These are phyloP conservation scores for Lamprologus tigripictilis DNA, from an alignment of 2,113 vertebrate species.

Conservation along the genomic window DNA sequence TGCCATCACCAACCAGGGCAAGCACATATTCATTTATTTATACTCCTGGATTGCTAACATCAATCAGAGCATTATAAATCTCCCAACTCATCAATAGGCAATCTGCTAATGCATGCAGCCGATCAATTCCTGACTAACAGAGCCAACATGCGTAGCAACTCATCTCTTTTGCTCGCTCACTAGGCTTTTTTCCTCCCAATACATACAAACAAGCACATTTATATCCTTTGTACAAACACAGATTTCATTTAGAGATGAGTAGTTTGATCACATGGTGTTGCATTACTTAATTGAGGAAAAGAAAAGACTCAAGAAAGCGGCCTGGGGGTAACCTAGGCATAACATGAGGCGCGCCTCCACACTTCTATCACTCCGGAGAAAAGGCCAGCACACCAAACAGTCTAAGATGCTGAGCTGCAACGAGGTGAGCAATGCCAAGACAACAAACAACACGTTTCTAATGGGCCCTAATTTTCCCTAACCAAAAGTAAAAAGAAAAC, in stretches of 20 bases:
- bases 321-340: background rate
- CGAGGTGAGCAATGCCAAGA: background rate
- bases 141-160: constrained; percentile 46
- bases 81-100: constrained; percentile 73
- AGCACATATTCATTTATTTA: constrained; percentile 70
- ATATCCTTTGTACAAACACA: constrained; percentile 7
- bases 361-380: background rate
- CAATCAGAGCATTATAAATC: constrained; percentile 70
- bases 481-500: background rate
- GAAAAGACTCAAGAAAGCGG: background rate
- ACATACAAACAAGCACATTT: constrained; percentile 22
- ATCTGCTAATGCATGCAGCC: constrained; percentile 73
- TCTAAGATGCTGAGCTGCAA: background rate
- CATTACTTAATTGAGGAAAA: background rate
- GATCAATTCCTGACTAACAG: constrained; percentile 69
- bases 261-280: constrained; percentile 23
- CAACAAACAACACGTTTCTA: background rate
- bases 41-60: constrained; percentile 63
- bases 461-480: background rate
- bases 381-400: background rate
- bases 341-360: background rate
- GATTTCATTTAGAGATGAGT: constrained; percentile 14
- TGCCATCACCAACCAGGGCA: constrained; percentile 30
- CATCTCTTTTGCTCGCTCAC: constrained; percentile 11
- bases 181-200: background rate